A percentile compares a stretch with the other conserved stretches of the same genome.
Conservation (phyloP, 1,140 invertebrate genomes). For the Formica exsecta region DNA sequence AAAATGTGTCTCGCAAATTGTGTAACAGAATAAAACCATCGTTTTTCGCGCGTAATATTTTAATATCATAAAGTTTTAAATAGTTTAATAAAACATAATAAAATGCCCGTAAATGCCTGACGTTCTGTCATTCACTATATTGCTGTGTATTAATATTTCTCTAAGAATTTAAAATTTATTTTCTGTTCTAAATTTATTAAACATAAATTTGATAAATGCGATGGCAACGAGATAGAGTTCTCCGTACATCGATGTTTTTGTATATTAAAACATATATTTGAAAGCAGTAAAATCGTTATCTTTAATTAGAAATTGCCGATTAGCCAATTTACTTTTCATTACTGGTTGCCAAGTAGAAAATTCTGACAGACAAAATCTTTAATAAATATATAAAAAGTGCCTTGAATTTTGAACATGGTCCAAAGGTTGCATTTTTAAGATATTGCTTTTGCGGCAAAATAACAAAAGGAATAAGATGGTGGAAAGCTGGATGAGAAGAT, state of each 20-base stretch:
- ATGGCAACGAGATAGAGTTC: neutral
- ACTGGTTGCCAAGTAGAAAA: neutral
- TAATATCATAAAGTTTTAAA: slow-evolving; percentile 18
- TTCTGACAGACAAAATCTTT: neutral
- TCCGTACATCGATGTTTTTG: neutral
- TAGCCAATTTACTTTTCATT: neutral
- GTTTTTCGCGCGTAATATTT: neutral
- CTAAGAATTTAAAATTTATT: slow-evolving; percentile 29
- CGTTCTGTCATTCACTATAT: slow-evolving; percentile 11
- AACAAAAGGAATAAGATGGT: neutral
- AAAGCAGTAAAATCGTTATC: slow-evolving; percentile 1
- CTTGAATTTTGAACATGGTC: slow-evolving; percentile 57
- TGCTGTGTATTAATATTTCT: slow-evolving; percentile 7
- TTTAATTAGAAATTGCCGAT: slow-evolving; percentile 3
- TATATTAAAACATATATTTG: neutral
- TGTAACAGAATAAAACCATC: neutral
- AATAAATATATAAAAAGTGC: neutral
- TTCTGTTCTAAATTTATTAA: slow-evolving; percentile 3
- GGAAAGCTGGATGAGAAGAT: slow-evolving; percentile 21
- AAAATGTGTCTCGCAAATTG: neutral
- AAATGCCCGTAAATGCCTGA: slow-evolving; percentile 3
- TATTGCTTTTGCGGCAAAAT: slow-evolving; percentile 69
- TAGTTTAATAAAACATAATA: neutral
- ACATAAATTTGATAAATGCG: slow-evolving; percentile 37
- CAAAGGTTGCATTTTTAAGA: slow-evolving; percentile 76